Base-by-base conservation (phyloP, 2,888 invertebrate species). In the Rhagophthalmus giganteus region DNA sequence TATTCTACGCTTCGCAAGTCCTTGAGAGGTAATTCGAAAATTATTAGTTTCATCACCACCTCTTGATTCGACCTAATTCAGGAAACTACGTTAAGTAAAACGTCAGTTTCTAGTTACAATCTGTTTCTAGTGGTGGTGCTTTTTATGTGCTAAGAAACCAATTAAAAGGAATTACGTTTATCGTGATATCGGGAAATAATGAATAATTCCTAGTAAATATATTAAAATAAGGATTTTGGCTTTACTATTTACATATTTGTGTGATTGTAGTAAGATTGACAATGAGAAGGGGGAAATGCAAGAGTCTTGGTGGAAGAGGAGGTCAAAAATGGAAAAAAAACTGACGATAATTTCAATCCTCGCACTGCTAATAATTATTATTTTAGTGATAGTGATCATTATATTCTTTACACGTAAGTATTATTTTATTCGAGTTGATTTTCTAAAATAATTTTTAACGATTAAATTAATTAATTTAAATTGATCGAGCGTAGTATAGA, bases 351-450 rank as follows among this genome's bases (percentile, higher is more conserved):
- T 57, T 31, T 51, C 58, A 12, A 42, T 54, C 16, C 28, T 62
- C 30, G 59, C 59, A n/a, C 35, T 57, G 12, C 20, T 53, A 15
- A 28, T 59, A 11, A 57, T 61, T 44, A 40, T 61, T 39, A 40
- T 56, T 28, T 39, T 55, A 44, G 54, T 59, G 27, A 55, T 62
- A 46, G 53, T 57, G 50, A 50, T 62, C 33, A 49, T 60, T 38
- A 44, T 62, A 35, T 54, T 62, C 37, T 58, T 61, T 46, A 54
- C 63, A 61, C 55, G 63, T 63, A 55, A 61, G 61, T 63, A 12
- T 24, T 6, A 24, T 24, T 24, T 24, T 24, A 24, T 24, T 24
- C 7, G 5, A 24, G n/a, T n/a, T n/a, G n/a, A n/a, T n/a, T n/a
- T n/a, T n/a, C n/a, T n/a, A n/a, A n/a, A n/a, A n/a, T n/a, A n/a